phyloP scores from a whole-genome alignment of 2,888 invertebrate genomes.

The Acrocera orbiculus region DNA sequence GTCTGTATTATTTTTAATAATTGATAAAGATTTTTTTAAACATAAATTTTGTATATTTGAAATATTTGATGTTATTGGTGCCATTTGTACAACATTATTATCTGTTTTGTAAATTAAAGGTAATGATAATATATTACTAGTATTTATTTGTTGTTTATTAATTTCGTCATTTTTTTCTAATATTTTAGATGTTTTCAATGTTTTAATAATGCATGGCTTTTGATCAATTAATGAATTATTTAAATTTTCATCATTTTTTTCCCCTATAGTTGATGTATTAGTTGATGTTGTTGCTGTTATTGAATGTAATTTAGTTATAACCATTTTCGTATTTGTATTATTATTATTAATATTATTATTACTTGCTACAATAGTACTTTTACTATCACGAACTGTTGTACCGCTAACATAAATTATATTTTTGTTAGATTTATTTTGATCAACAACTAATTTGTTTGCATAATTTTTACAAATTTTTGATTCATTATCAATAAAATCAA shows the following conservation, averaged over 20 bases:
- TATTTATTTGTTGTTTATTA: not conserved
- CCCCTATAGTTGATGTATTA: not conserved
- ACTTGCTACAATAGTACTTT: not conserved
- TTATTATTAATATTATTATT: not conserved
- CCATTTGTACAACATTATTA: constrained; percentile 39
- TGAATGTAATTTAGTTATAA: not conserved
- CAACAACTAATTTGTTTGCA: not conserved
- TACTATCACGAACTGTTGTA: not conserved
- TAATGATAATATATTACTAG: constrained; percentile 1
- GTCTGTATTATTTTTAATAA: too few relatives aligned
- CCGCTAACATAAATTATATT: not conserved
- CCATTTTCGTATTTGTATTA: not conserved
- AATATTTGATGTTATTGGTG: too few relatives aligned
- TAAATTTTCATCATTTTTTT: not conserved
- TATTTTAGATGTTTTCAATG: too few relatives aligned
- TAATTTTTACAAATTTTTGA: not conserved
- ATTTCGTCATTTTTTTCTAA: too few relatives aligned
- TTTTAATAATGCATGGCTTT: too few relatives aligned
- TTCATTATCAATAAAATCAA: not conserved
- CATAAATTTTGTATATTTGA: too few relatives aligned
- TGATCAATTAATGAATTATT: not conserved
- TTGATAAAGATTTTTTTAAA: too few relatives aligned
- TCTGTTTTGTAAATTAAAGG: constrained; percentile 44
- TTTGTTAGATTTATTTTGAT: not conserved
- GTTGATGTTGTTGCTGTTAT: not conserved